Percentiles rank a stretch among this genome's conserved stretches.
Evolutionary conservation across 2,888 invertebrate species (phyloP).

Genomic region (Tetrapedia diversipes): DNA sequence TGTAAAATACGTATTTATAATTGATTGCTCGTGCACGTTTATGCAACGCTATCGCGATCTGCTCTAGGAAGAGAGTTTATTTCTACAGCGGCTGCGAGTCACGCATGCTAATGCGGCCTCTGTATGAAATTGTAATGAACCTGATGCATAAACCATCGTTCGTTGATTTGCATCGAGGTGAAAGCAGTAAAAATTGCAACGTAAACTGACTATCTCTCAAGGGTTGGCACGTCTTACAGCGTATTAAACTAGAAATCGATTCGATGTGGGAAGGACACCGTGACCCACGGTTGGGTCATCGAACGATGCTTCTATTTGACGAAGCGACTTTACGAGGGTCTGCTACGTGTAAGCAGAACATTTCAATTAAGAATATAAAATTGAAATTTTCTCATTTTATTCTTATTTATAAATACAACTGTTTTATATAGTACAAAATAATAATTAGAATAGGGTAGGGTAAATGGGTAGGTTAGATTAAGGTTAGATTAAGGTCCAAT

Average conservation of each 20-base stretch:
- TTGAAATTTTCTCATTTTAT: too few relatives aligned
- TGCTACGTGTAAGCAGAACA: too few relatives aligned
- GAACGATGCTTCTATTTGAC: too few relatives aligned
- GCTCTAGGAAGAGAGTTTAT: slow-evolving; percentile 45
- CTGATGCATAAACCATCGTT: slow-evolving; percentile 28
- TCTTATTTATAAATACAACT: too few relatives aligned
- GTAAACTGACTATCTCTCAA: neutral
- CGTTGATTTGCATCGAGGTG: slow-evolving; percentile 29
- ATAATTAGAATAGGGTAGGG: too few relatives aligned
- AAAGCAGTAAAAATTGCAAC: slow-evolving; percentile 22
- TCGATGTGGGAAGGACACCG: too few relatives aligned
- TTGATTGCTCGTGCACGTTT: slow-evolving; percentile 36
- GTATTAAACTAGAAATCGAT: neutral
- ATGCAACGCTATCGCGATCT: slow-evolving; percentile 24
- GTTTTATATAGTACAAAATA: too few relatives aligned
- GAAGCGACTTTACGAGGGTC: too few relatives aligned
- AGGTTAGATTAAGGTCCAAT: too few relatives aligned
- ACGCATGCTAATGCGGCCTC: slow-evolving; percentile 15
- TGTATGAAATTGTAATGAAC: slow-evolving; percentile 37
- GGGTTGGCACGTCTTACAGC: neutral
- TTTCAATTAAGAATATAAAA: too few relatives aligned
- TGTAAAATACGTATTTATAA: slow-evolving; percentile 40
- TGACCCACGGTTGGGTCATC: too few relatives aligned
- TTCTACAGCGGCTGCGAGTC: slow-evolving; percentile 10
- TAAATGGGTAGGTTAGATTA: too few relatives aligned